phyloP scores from a whole-genome alignment of 35 echinoderm and acorn worm species.

The Ophioderma brevispina region DNA sequence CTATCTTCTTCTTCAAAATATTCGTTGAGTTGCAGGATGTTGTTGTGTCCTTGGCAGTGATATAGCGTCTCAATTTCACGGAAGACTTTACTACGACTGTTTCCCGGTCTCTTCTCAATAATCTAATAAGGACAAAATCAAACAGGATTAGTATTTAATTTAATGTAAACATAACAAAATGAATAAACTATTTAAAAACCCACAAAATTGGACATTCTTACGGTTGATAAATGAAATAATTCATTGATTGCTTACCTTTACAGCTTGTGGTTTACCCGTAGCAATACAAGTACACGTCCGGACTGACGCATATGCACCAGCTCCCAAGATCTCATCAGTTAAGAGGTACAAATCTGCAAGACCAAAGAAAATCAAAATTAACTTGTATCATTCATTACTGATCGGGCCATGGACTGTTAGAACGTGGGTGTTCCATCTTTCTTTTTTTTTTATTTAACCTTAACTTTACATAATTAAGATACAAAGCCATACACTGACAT shows the following conservation, averaged over 20 bases:
- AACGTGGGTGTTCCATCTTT: not conserved
- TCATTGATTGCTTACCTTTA: conserved; percentile 79
- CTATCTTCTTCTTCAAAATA: conserved; percentile 98
- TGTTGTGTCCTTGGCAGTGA: conserved; percentile 95
- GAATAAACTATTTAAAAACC: too few relatives aligned
- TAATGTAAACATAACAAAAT: too few relatives aligned
- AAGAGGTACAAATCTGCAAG: conserved; percentile 87
- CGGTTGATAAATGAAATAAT: too few relatives aligned
- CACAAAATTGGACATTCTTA: too few relatives aligned
- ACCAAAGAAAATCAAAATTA: not conserved
- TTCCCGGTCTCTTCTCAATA: conserved; percentile 90
- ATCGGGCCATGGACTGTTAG: not conserved
- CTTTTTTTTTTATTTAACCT: not conserved
- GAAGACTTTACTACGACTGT: conserved; percentile 92
- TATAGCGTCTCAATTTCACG: conserved; percentile 93
- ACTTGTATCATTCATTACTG: too few relatives aligned
- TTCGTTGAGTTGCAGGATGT: conserved; percentile 96
- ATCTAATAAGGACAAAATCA: conserved; percentile 24
- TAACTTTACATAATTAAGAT: too few relatives aligned
- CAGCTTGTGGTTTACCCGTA: conserved; percentile 84
- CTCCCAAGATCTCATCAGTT: conserved; percentile 84
- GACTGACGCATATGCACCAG: conserved; percentile 93
- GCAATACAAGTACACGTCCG: conserved; percentile 85
- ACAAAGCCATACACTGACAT: too few relatives aligned
- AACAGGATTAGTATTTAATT: too few relatives aligned